A percentile compares a stretch with the other conserved stretches of the same genome.
phyloP scores from a whole-genome alignment of 1,140 invertebrate species.

The Lordiphosa collinella region DNA sequence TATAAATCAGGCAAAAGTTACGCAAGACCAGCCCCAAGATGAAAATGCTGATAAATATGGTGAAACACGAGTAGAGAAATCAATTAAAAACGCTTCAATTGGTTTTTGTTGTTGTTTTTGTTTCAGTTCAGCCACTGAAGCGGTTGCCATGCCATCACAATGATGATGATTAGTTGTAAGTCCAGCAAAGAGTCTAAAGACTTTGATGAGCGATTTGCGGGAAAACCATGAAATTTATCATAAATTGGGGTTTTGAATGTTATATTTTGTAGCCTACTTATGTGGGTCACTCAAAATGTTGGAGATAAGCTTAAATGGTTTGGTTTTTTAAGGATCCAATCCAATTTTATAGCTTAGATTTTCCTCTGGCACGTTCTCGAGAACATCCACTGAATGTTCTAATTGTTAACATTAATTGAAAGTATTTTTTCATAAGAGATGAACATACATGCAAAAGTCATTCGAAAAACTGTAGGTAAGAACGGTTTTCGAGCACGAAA shows the following conservation, averaged over 20 bases:
- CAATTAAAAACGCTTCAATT: constrained; percentile 68
- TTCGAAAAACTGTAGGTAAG: no score
- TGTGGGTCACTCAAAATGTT: no score
- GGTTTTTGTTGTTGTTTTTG: constrained; percentile 23
- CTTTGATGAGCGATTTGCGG: not conserved
- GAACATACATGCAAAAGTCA: no score
- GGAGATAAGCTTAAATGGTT: no score
- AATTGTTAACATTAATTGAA: no score
- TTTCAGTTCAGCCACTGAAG: no score
- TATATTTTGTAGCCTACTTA: not conserved
- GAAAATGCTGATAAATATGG: constrained; percentile 20
- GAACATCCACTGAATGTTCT: no score
- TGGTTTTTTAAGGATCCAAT: no score
- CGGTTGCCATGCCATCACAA: constrained; percentile 5
- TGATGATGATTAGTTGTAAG: not conserved
- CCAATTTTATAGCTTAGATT: no score
- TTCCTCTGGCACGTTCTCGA: no score
- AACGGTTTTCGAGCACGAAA: no score
- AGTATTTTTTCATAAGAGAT: no score
- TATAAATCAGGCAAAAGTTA: constrained; percentile 61
- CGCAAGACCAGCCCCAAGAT: constrained; percentile 43
- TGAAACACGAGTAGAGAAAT: constrained; percentile 43
- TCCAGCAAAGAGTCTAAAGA: not conserved
- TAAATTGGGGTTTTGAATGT: not conserved
- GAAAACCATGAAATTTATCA: not conserved